Evolutionary conservation across 1,140 invertebrate species (phyloP).

Genomic region (Drosophila truncata): DNA sequence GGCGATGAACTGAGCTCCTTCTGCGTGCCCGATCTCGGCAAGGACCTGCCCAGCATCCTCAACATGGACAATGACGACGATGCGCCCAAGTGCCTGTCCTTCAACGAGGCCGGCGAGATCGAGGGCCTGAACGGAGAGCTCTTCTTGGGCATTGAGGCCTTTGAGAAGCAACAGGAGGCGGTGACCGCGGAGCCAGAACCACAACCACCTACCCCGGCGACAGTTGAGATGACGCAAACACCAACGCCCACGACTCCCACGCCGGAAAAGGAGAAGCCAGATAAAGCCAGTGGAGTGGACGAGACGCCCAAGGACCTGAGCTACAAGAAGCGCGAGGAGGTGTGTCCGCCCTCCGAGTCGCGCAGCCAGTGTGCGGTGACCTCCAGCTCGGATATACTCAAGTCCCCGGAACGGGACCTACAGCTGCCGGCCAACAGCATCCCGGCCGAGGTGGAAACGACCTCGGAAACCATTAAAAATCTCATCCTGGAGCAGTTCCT

Average conservation of each 20-base stretch:
- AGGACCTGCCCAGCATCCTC: slow-evolving; percentile 70
- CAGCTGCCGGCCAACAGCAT: slow-evolving; percentile 68
- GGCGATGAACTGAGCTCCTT: slow-evolving; percentile 52
- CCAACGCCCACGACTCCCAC: slow-evolving; percentile 42
- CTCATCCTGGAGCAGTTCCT: slow-evolving; percentile 82
- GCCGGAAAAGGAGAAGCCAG: slow-evolving; percentile 33
- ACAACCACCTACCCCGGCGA: slow-evolving; percentile 51
- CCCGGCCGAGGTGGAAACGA: slow-evolving; percentile 74
- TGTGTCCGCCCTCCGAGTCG: slow-evolving; percentile 80
- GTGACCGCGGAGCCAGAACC: slow-evolving; percentile 19
- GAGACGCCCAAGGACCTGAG: slow-evolving; percentile 87
- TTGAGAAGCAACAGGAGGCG: slow-evolving; percentile 71
- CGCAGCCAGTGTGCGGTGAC: slow-evolving; percentile 81
- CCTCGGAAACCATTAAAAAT: slow-evolving; percentile 82
- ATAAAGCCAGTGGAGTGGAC: slow-evolving; percentile 61
- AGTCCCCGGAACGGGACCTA: slow-evolving; percentile 58
- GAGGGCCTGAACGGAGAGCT: slow-evolving; percentile 81
- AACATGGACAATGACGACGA: slow-evolving; percentile 85
- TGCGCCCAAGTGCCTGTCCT: slow-evolving; percentile 84
- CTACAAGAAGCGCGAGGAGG: slow-evolving; percentile 86
- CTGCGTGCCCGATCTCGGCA: slow-evolving; percentile 86
- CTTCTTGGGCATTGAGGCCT: slow-evolving; percentile 73
- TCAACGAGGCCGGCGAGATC: slow-evolving; percentile 84
- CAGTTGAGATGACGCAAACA: slow-evolving; percentile 55
- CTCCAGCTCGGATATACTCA: slow-evolving; percentile 74